Evolutionary conservation across 2,797 vertebrate species (phyloP).

Genomic region (Pelochelys cantorii): DNA sequence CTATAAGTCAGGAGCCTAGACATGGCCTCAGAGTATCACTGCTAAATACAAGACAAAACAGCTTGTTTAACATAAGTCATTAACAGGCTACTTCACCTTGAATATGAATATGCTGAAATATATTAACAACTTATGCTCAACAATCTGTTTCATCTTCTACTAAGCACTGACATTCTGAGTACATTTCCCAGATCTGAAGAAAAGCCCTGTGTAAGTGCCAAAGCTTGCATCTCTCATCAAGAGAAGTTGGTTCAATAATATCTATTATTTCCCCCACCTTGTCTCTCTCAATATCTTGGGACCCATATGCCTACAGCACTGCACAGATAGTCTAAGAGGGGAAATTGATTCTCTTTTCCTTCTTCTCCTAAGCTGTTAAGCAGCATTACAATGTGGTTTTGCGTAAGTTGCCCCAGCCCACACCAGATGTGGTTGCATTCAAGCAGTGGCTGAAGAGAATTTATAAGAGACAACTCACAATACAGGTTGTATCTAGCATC

Average conservation of each 20-base stretch:
- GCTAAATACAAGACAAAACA: not conserved
- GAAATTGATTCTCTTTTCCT: not conserved
- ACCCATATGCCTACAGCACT: not conserved
- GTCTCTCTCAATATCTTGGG: not conserved
- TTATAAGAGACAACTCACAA: not conserved
- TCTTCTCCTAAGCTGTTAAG: not conserved
- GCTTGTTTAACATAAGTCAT: not conserved
- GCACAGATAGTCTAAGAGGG: not conserved
- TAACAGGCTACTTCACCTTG: not conserved
- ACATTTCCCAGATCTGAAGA: not conserved
- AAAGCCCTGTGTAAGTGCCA: not conserved
- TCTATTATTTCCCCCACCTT: not conserved
- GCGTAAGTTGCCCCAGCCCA: not conserved
- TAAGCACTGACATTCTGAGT: not conserved
- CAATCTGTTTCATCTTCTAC: not conserved
- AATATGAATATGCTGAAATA: not conserved
- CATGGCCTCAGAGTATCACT: not conserved
- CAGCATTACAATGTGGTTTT: not conserved
- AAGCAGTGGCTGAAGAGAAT: not conserved
- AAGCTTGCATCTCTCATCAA: not conserved
- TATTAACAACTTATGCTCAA: not conserved
- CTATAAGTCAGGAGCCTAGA: not conserved
- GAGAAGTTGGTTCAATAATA: not conserved
- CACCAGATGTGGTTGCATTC: not conserved
- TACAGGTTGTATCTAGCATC: not conserved